Base-by-base conservation (phyloP, 1,140 invertebrate species). In the Cydia fagiglandana region DNA sequence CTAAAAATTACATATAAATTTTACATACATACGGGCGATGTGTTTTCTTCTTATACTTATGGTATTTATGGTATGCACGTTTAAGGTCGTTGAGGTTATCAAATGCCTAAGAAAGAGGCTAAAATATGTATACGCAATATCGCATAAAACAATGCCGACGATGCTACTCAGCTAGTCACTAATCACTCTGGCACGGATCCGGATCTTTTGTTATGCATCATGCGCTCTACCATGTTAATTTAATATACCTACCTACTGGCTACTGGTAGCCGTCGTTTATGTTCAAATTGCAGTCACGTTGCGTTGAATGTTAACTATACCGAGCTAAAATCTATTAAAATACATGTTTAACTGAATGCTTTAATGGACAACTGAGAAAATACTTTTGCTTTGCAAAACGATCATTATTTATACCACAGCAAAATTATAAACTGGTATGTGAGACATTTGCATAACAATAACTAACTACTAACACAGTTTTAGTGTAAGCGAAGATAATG, bases 231-330 rank as follows among this genome's bases (percentile, higher is more conserved):
- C 56, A 24, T 61, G 56, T 61, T 61, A 61, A 61, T 53, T 53
- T 53, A 53, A 17, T 53, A 4, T 53, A 12, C 56, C 2, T 53
- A 53, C 2, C 24, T 24, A 24, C 24, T 61, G 3, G 56, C 24
- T 24, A 24, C 24, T 61, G 3, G 56, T 17, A n/a, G 6, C 15
- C n/a, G 15, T 61, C 20, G 7, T 61, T 61, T 61, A 61, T 20
- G 56, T 61, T 61, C 56, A 61, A 61, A 61, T 61, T 61, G 20
- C 56, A 61, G 56, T 61, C 56, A 24, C 56, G 56, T 20, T 24
- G 53, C n/a, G 20, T 24, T n/a, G 20, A 61, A 24, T 24, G 20
- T n/a, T 24, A 24, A 61, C 56, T 61, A n/a, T 10, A 24, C 20
- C 56, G 20, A 9, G n/a, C 9, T 61, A 7, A 24, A 10, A 61